Evolutionary conservation across 2,113 vertebrate genomes (phyloP).

Genomic region (Salvator merianae): DNA sequence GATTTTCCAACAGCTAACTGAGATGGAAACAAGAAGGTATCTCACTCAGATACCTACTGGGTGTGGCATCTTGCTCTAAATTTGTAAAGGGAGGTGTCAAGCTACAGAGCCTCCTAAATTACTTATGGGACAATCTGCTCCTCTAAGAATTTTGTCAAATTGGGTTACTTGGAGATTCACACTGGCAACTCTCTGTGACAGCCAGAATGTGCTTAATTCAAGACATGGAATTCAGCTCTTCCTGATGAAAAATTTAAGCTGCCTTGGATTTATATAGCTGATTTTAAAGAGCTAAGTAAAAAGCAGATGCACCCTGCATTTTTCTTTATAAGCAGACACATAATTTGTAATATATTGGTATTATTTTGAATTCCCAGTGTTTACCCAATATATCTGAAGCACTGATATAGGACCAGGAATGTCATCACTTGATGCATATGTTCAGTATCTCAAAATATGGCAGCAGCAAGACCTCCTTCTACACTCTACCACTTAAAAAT

Average conservation of each 20-base stretch:
- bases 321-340: background rate
- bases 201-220: background rate
- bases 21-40: background rate
- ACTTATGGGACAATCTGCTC: background rate
- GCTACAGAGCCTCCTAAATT: background rate
- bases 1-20: background rate
- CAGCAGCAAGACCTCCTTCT: background rate
- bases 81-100: background rate
- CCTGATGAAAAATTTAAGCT: background rate
- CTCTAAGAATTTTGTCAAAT: background rate
- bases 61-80: no score
- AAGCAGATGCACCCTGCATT: background rate
- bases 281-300: background rate
- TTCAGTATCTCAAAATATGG: constrained; percentile 9
- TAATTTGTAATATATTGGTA: background rate
- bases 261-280: no score
- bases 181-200: background rate
- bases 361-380: background rate
- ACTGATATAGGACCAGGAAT: background rate
- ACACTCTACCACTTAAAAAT: background rate
- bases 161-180: background rate
- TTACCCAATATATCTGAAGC: background rate
- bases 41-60: background rate
- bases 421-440: constrained; percentile 12
- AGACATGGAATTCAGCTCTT: background rate